Conservation (phyloP, 1,140 invertebrate genomes). For the Drosophila ambigua region DNA sequence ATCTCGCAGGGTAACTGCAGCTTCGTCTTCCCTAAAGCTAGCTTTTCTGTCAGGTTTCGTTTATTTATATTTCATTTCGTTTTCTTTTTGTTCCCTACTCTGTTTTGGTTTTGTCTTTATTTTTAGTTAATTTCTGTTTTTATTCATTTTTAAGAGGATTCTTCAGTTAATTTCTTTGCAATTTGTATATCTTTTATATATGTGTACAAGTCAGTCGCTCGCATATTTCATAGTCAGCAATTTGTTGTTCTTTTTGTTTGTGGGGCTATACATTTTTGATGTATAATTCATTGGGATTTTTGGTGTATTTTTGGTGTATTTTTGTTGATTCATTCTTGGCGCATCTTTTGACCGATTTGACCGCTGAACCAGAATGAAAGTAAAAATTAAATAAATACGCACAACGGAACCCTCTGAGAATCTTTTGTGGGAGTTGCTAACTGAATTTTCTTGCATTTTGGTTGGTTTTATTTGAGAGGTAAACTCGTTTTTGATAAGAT, state of each 20-base stretch:
- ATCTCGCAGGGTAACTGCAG: no score
- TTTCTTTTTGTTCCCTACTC: slow-evolving; percentile 35
- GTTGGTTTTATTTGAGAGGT: slow-evolving; percentile 20
- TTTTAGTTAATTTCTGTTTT: slow-evolving; percentile 34
- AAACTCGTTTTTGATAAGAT: slow-evolving; percentile 57
- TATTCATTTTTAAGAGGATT: slow-evolving; percentile 31
- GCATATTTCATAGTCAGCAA: slow-evolving; percentile 32
- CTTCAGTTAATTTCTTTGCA: slow-evolving; percentile 20
- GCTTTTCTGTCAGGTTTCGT: slow-evolving; percentile 14
- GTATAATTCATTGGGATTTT: slow-evolving; percentile 27
- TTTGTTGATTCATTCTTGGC: slow-evolving; percentile 12
- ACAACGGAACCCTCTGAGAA: slow-evolving; percentile 15
- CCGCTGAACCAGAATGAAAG: slow-evolving; percentile 46
- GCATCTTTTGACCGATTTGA: slow-evolving; percentile 65
- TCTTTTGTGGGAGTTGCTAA: slow-evolving; percentile 28
- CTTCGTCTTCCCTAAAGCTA: no score
- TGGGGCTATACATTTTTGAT: slow-evolving; percentile 27
- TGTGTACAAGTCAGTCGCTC: slow-evolving; percentile 9
- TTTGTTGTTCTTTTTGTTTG: slow-evolving; percentile 5
- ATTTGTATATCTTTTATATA: slow-evolving; percentile 30
- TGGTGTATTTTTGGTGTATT: slow-evolving; percentile 14
- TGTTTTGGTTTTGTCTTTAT: slow-evolving; percentile 49
- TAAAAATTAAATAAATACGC: slow-evolving; percentile 27
- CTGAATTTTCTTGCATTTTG: not conserved
- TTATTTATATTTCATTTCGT: slow-evolving; percentile 36